Evolutionary conservation across 2,113 vertebrate genomes (phyloP), one percentile per base, ranked within the genome.

Genomic region (Cinclus mexicanus): DNA sequence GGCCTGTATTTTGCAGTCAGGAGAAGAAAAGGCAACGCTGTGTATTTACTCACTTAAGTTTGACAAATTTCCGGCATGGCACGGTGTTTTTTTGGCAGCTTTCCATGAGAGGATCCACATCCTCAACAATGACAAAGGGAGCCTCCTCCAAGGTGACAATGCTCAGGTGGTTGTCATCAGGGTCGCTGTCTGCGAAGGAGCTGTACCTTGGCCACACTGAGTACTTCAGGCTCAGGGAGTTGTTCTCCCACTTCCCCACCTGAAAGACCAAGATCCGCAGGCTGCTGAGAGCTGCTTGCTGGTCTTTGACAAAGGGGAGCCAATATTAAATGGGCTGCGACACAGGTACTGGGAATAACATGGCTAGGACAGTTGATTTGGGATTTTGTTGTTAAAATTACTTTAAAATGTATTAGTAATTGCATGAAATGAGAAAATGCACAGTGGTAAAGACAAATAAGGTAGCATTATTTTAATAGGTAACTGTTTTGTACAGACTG

Each of bases 101-200:
- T 52, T 99, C 99, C 0, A 99, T 99, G 85, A 99, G 97, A 8
- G 98, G 98, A 89, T 99, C 99, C 75, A 99, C 98, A 28, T 99
- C 99, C 85, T 99, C 99, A 84, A 99, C 99, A 1, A 99, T 98
- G 76, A 99, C 99, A 31, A 99, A 99, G 5, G 99, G 99, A 59
- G 99, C 99, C 97, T 99, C 99, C 97, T 99, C 99, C 83, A 99
- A 96, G n/a, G 99, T 99, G 93, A 99, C 99, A 11, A 99, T 99
- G 97, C 98, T 99, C 96, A 99, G 97, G 85, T 99, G 99, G 97
- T 99, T 99, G 97, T 99, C 99, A 0, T 99, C 99, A 0, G 99
- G 98, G 91, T 99, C 99, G 0, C 98, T 98, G 89, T 99, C 99
- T 0, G 98, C 98, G 1, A 99, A 99, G 21, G 99, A 99, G 97